These are phyloP conservation scores for Muschampia plurimacula DNA, from an alignment of 2,888 invertebrate species.

Conservation along the genomic window DNA sequence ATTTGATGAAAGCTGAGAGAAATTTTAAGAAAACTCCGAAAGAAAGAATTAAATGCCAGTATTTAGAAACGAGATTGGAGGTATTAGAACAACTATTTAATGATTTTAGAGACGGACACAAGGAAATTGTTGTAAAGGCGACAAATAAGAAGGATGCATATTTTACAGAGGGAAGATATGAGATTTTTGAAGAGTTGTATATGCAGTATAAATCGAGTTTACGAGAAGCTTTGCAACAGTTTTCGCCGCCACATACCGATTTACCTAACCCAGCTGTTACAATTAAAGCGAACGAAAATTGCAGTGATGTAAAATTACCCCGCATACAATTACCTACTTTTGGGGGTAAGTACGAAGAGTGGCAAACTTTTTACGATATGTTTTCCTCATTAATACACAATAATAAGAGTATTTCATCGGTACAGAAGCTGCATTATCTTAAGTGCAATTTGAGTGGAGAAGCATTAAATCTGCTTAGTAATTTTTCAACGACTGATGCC, in stretches of 20 bases:
- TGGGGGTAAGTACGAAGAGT: neutral
- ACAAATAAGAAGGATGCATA: neutral
- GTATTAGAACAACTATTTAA: neutral
- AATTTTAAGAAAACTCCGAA: neutral
- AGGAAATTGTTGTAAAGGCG: neutral
- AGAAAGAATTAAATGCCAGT: neutral
- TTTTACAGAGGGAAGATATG: neutral
- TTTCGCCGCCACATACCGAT: neutral
- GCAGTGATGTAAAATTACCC: neutral
- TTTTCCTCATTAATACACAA: neutral
- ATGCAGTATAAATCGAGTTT: neutral
- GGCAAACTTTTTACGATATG: neutral
- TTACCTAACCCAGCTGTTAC: too few species aligned
- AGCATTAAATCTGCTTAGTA: neutral
- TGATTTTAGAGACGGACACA: neutral
- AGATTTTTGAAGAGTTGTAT: constrained; percentile 10
- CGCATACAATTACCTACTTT: neutral
- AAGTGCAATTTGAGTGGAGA: neutral
- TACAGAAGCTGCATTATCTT: neutral
- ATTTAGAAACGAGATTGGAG: constrained; percentile 7
- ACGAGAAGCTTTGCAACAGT: neutral
- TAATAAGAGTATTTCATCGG: neutral
- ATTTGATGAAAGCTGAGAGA: neutral
- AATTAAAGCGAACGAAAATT: neutral
- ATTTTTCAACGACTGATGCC: neutral